These are phyloP conservation scores for Argyrosomus regius DNA, from an alignment of 2,797 vertebrate species.

Conservation along the genomic window DNA sequence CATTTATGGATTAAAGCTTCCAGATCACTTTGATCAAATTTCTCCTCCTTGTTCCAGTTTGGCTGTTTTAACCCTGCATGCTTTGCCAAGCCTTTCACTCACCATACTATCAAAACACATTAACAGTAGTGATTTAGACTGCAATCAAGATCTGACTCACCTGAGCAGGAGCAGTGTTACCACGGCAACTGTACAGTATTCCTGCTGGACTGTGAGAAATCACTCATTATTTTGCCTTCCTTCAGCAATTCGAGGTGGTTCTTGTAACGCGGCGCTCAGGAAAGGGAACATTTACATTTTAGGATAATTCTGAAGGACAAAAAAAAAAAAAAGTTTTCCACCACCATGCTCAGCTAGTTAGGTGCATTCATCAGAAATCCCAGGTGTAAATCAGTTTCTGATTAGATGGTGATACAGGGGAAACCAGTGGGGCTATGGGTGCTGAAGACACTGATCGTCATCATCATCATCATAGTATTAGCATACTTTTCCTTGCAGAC, in stretches of 20 bases:
- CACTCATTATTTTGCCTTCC: slow-evolving; percentile 32
- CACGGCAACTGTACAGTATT: slow-evolving; percentile 38
- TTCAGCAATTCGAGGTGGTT: background rate
- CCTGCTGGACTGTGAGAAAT: slow-evolving; percentile 20
- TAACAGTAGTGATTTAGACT: slow-evolving; percentile 21
- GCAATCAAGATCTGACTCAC: slow-evolving; percentile 48
- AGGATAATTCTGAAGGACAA: slow-evolving; percentile 11
- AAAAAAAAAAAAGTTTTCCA: background rate
- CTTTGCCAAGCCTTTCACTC: background rate
- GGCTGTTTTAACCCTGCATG: background rate
- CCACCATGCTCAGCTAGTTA: background rate
- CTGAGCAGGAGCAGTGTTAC: slow-evolving; percentile 26
- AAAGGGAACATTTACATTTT: slow-evolving; percentile 18
- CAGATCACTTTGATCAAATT: background rate
- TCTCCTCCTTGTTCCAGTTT: background rate
- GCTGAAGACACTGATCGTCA: slow-evolving; percentile 33
- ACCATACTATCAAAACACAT: background rate
- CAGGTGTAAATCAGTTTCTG: slow-evolving; percentile 15
- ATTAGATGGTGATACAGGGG: slow-evolving; percentile 6
- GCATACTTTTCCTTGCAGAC: slow-evolving; percentile 20
- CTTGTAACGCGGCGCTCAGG: background rate
- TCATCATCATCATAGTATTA: slow-evolving; percentile 32
- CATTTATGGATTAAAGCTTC: background rate
- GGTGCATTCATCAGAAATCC: slow-evolving; percentile 17
- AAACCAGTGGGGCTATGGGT: slow-evolving; percentile 11